phyloP scores from a whole-genome alignment of 2,797 vertebrate species.

The Betta splendens region DNA sequence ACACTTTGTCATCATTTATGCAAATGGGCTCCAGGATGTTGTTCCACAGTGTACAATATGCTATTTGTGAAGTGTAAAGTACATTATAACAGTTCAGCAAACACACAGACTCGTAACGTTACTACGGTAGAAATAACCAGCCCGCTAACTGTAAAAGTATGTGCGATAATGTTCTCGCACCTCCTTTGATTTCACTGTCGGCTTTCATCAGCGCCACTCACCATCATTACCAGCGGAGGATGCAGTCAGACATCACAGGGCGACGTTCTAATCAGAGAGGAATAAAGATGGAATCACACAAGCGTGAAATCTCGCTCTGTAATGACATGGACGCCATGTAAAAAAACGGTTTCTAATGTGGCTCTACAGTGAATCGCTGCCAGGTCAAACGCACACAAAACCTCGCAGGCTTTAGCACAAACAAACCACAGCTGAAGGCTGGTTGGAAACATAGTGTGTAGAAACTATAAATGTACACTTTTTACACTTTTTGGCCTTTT shows the following conservation, averaged over 20 bases:
- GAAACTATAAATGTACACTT: too few species aligned
- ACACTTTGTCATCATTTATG: slow-evolving; percentile 5
- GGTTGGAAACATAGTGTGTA: too few species aligned
- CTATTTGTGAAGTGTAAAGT: slow-evolving; percentile 21
- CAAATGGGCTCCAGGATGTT: neutral
- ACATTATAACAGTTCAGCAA: slow-evolving; percentile 17
- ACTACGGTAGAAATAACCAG: slow-evolving; percentile 2
- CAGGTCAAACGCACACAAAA: slow-evolving; percentile 24
- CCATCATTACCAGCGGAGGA: slow-evolving; percentile 3
- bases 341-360: neutral
- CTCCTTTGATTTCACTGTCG: slow-evolving; percentile 1
- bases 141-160: neutral
- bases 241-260: slow-evolving; percentile 3
- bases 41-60: neutral
- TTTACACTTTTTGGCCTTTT: too few species aligned
- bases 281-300: slow-evolving; percentile 6
- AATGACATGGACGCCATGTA: slow-evolving; percentile 11
- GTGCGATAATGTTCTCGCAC: neutral
- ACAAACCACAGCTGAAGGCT: too few species aligned
- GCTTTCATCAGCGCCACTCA: slow-evolving; percentile 12
- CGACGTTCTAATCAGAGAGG: neutral
- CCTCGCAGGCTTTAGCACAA: too few species aligned
- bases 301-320: slow-evolving; percentile 4
- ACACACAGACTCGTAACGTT: slow-evolving; percentile 3
- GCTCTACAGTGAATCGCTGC: neutral